Evolutionary conservation across 2,888 invertebrate species (phyloP).

Genomic region (Acronicta alni): DNA sequence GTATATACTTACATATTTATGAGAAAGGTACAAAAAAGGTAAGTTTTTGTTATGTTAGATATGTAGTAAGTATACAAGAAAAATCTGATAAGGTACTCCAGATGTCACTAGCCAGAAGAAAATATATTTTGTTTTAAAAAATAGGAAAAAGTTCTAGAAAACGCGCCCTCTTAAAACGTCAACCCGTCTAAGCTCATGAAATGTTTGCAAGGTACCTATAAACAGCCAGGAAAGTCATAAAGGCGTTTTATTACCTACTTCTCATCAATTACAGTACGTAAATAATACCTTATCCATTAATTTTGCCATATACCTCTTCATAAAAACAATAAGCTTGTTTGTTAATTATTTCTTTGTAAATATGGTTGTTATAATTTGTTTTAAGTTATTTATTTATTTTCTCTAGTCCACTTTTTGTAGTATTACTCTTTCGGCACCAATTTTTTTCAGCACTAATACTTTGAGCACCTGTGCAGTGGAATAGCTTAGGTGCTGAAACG

Average conservation of each 20-base stretch:
- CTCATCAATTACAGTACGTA: slow-evolving; percentile 28
- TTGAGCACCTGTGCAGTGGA: no score
- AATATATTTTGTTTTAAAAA: slow-evolving; percentile 44
- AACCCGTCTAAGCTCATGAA: slow-evolving; percentile 30
- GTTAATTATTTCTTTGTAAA: no score
- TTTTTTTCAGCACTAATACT: no score
- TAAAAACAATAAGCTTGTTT: slow-evolving; percentile 4
- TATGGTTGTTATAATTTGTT: no score
- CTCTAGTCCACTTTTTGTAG: no score
- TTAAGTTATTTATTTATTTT: no score
- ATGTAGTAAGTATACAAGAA: slow-evolving; percentile 6
- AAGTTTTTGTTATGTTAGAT: slow-evolving; percentile 15
- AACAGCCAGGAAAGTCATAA: slow-evolving; percentile 40
- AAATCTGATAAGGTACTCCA: slow-evolving; percentile 41
- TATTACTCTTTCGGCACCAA: no score
- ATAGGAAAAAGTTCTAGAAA: slow-evolving; percentile 42
- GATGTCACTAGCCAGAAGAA: slow-evolving; percentile 31
- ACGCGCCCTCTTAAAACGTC: slow-evolving; percentile 44
- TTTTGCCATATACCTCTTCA: slow-evolving; percentile 8
- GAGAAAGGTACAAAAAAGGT: slow-evolving; percentile 12
- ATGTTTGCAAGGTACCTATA: slow-evolving; percentile 44
- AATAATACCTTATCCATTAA: slow-evolving; percentile 33
- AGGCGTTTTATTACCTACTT: slow-evolving; percentile 40
- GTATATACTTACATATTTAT: neutral
- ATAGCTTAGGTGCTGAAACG: no score